phyloP scores from a whole-genome alignment of 2,113 vertebrate genomes.

The Sigmodon hispidus region DNA sequence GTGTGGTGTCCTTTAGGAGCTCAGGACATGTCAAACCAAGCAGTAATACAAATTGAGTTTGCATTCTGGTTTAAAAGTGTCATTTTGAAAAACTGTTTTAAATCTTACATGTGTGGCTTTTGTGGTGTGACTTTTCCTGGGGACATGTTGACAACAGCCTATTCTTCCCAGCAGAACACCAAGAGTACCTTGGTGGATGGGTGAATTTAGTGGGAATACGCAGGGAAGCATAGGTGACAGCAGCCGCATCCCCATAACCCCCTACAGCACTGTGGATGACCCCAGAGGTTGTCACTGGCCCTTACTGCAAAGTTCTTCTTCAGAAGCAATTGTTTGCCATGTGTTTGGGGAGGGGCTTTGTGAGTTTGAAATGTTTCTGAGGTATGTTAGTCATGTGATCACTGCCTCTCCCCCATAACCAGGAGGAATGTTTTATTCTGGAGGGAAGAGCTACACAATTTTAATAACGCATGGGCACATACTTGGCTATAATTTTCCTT shows the following conservation, averaged over 20 bases:
- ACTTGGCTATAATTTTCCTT: background rate
- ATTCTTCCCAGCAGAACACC: background rate
- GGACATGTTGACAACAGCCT: background rate
- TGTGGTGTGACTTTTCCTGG: background rate
- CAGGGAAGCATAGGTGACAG: background rate
- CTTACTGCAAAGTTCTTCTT: background rate
- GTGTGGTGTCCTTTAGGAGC: background rate
- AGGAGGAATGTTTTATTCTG: background rate
- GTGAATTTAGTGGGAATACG: background rate
- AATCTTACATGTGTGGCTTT: background rate
- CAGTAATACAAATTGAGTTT: slow-evolving; percentile 7
- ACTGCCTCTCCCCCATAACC: too few relatives aligned
- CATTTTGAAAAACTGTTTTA: slow-evolving; percentile 27
- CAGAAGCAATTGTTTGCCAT: background rate
- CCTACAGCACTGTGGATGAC: too few relatives aligned
- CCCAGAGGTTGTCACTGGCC: fast-evolving
- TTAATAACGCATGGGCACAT: background rate
- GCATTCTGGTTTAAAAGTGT: slow-evolving; percentile 48
- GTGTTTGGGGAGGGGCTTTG: background rate
- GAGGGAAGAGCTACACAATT: background rate
- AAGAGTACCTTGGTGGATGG: background rate
- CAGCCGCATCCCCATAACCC: too few relatives aligned
- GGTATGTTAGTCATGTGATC: background rate
- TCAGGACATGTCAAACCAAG: slow-evolving; percentile 26
- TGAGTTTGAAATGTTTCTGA: background rate